These are phyloP conservation scores for Aspidapion aeneum DNA, from an alignment of 2,888 invertebrate species.

Conservation along the genomic window DNA sequence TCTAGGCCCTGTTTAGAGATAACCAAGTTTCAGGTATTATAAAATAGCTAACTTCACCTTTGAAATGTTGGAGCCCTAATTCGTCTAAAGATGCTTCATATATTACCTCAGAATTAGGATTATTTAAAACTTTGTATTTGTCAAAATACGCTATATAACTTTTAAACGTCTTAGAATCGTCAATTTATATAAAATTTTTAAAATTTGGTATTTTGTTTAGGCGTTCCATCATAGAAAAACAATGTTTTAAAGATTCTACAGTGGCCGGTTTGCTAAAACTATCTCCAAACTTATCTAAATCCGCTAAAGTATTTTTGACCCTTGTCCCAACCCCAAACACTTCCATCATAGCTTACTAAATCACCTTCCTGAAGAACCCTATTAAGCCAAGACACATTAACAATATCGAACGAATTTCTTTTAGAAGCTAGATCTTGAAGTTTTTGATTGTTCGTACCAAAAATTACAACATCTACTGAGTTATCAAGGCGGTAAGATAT, in stretches of 20 bases:
- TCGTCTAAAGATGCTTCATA: slow-evolving; percentile 35
- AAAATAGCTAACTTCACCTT: slow-evolving; percentile 29
- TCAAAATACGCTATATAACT: slow-evolving; percentile 36
- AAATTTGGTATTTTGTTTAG: slow-evolving; percentile 27
- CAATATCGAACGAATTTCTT: slow-evolving; percentile 57
- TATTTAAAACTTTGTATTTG: slow-evolving; percentile 28
- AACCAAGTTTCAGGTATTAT: slow-evolving; percentile 29
- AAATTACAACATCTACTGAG: slow-evolving; percentile 34
- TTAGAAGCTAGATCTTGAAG: slow-evolving; percentile 26
- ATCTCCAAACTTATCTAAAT: slow-evolving; percentile 76
- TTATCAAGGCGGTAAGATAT: slow-evolving; percentile 46
- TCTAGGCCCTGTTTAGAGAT: slow-evolving; percentile 25
- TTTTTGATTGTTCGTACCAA: slow-evolving; percentile 27
- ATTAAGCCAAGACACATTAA: slow-evolving; percentile 70
- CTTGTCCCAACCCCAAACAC: slow-evolving; percentile 52
- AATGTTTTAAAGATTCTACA: slow-evolving; percentile 51
- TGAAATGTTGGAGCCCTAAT: slow-evolving; percentile 34
- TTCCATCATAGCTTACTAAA: slow-evolving; percentile 55
- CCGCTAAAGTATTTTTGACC: slow-evolving; percentile 50
- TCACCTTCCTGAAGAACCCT: slow-evolving; percentile 42
- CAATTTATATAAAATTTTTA: slow-evolving; percentile 19
- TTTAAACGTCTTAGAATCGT: slow-evolving; percentile 24
- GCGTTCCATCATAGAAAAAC: slow-evolving; percentile 29
- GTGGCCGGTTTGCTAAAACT: slow-evolving; percentile 63
- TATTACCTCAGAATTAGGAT: slow-evolving; percentile 29